These are phyloP conservation scores for Macropus fuliginosus DNA, from an alignment of 2,797 vertebrate species.

Conservation along the genomic window DNA sequence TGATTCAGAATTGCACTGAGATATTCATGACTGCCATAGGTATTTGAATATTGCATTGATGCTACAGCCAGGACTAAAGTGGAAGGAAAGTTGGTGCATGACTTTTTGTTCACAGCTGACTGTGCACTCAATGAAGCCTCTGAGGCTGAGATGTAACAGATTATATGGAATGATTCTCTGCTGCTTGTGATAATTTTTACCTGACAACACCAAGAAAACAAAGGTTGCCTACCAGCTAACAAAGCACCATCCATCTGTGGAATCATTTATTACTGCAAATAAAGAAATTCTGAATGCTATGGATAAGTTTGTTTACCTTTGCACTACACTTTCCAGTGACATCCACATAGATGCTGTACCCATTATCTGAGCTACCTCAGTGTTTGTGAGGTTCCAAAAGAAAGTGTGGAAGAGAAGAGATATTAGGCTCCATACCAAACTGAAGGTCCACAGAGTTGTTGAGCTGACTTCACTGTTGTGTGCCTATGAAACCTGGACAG, in stretches of 20 bases:
- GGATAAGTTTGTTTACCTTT: background rate
- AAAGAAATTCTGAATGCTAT: background rate
- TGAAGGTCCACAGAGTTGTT: background rate
- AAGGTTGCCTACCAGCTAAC: background rate
- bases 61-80: too few relatives aligned
- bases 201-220: background rate
- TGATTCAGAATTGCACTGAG: too few relatives aligned
- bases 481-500: background rate
- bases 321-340: background rate
- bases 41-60: too few relatives aligned
- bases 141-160: background rate
- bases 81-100: too few relatives aligned
- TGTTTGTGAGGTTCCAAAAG: background rate
- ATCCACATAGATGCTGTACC: background rate
- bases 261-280: background rate
- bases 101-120: background rate
- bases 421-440: background rate
- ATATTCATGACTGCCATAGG: too few relatives aligned
- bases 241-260: background rate
- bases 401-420: background rate
- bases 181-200: background rate
- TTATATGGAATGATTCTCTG: background rate
- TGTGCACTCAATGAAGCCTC: background rate
- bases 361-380: background rate
- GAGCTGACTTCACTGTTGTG: background rate